Conservation (phyloP, 2,113 vertebrate genomes). For the Polyodon spathula region DNA sequence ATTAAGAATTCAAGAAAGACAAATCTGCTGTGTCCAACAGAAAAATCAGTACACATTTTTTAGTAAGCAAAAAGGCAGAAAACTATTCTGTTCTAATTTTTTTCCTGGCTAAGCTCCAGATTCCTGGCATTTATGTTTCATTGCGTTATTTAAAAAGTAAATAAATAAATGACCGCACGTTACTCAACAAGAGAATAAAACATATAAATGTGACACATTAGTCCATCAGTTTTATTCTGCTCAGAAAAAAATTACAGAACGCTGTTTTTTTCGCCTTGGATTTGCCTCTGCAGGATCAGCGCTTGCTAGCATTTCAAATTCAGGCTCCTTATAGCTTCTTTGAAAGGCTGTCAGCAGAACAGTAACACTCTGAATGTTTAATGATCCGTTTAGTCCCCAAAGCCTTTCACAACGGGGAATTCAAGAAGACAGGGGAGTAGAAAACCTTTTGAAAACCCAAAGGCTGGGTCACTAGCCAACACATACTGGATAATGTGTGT, state of each 20-base stretch:
- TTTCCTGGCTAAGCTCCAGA: neutral
- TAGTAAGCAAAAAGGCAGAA: too few relatives aligned
- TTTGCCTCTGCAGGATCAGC: conserved; percentile 1
- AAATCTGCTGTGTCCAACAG: too few relatives aligned
- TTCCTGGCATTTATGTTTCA: neutral
- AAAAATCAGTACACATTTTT: too few relatives aligned
- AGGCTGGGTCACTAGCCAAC: neutral
- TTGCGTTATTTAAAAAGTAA: neutral
- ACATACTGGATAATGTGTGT: neutral
- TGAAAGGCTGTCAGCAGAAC: conserved; percentile 13
- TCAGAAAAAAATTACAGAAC: neutral
- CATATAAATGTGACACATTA: neutral
- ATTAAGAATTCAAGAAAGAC: too few relatives aligned
- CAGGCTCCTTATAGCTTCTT: conserved; percentile 5
- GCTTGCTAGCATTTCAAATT: conserved; percentile 8
- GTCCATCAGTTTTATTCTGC: neutral
- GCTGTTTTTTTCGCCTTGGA: neutral
- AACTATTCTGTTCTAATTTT: too few relatives aligned
- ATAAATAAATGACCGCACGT: neutral
- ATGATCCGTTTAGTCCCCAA: conserved; percentile 4
- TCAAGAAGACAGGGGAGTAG: conserved; percentile 2
- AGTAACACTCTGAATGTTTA: conserved; percentile 12
- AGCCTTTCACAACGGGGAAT: conserved; percentile 8
- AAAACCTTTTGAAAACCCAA: conserved; percentile 6
- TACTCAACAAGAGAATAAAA: neutral